Base-by-base conservation (phyloP, 1,140 invertebrate genomes). In the Drosophila triauraria region DNA sequence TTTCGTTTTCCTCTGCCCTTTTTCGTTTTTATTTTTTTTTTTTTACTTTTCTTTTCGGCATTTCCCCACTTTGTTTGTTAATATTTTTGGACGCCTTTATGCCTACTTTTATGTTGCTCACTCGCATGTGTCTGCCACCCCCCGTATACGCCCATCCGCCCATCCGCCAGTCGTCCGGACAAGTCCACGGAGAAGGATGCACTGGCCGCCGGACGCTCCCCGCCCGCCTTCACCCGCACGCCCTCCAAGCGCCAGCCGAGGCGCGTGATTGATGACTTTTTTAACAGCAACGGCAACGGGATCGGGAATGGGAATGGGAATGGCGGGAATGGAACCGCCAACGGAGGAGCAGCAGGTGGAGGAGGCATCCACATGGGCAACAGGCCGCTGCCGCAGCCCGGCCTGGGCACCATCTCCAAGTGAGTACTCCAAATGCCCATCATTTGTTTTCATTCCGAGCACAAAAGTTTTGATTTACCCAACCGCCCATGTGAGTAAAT, bases 231-330 rank as follows among this genome's bases (percentile, higher is more conserved):
- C 91, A 96, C 96, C 46, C 95, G 98, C 77, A 97, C 96, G n/a
- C 97, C 98, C 8, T 99, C 98, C 71, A 95, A 97, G 76, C 94
- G 98, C 72, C 97, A 97, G 86, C 96, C 97, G 78, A 94, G 97
- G 72, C 95, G 97, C 68, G 94, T 96, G 64, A 95, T 96, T 58
- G 96, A 97, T 93, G 95, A 95, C 42, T 93, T 94, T 76, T 92
- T 93, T 70, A 94, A 94, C 77, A 85, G 93, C 93, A 87, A 93
- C 93, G 94, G 93, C 23, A 65, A 30, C 4, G 23, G 40, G 42
- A 57, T n/a, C 20, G 42, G 46, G 25, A 61, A n/a, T 5, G 30
- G 30, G 23, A 47, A 12, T 8, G 67, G 62, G 10, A 59, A 32
- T 15, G 65, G 69, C 3, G 60, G 42, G 38, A 65, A 40, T 35